Evolutionary conservation across 2,113 vertebrate genomes (phyloP).

Genomic region (Perca schrenkii): DNA sequence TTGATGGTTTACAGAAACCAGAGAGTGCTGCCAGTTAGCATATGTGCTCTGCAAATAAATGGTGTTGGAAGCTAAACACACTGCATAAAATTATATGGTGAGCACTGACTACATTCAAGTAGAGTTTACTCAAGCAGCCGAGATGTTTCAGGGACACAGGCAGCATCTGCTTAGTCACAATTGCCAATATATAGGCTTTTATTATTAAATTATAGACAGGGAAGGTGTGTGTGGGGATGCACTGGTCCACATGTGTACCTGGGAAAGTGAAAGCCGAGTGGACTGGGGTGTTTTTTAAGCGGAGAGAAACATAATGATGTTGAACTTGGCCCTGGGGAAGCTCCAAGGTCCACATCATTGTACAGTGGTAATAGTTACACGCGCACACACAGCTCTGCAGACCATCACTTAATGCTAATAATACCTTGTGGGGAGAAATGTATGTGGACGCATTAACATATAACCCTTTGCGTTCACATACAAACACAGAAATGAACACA

Average conservation of each 20-base stretch:
- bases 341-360: conserved; percentile 57
- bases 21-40: conserved; percentile 33
- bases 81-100: conserved; percentile 42
- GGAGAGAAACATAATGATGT: conserved; percentile 60
- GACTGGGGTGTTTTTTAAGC: conserved; percentile 59
- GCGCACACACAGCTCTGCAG: conserved; percentile 27
- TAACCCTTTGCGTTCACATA: conserved; percentile 11
- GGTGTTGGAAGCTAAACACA: conserved; percentile 25
- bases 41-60: conserved; percentile 50
- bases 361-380: conserved; percentile 46
- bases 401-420: conserved; percentile 33
- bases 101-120: conserved; percentile 23
- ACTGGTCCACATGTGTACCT: conserved; percentile 26
- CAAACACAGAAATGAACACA: conserved; percentile 1
- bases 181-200: conserved; percentile 28
- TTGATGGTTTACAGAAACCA: conserved; percentile 33
- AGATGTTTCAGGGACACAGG: conserved; percentile 43
- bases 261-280: conserved; percentile 31
- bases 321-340: conserved; percentile 57
- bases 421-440: conserved; percentile 26
- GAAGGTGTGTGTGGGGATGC: conserved; percentile 6
- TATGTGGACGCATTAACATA: conserved; percentile 34
- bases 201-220: conserved; percentile 20
- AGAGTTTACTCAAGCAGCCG: conserved; percentile 39
- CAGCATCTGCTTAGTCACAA: conserved; percentile 34